Evolutionary conservation across 2,797 vertebrate genomes (phyloP).

Genomic region (Etheostoma perlongum): DNA sequence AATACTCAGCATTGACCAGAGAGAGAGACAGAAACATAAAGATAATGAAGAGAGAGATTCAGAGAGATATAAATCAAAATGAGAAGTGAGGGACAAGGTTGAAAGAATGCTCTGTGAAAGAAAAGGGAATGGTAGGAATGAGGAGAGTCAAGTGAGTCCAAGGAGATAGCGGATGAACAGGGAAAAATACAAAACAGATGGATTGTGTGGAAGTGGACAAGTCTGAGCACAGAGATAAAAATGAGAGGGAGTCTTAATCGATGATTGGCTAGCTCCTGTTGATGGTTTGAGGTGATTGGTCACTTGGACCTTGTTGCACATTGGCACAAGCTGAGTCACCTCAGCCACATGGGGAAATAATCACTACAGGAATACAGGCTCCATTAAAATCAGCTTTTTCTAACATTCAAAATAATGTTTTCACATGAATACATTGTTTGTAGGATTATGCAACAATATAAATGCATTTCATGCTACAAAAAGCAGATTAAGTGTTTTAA

Average conservation of each 20-base stretch:
- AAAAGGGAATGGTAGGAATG: conserved; percentile 20
- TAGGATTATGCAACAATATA: not conserved
- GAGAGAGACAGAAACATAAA: conserved; percentile 24
- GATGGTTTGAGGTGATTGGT: conserved; percentile 59
- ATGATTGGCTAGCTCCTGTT: conserved; percentile 45
- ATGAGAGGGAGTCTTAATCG: not conserved
- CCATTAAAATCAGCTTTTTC: not conserved
- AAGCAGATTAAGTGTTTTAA: not conserved
- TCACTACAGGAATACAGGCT: not conserved
- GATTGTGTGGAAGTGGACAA: conserved; percentile 15
- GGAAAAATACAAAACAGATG: conserved; percentile 60
- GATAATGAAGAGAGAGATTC: conserved; percentile 11
- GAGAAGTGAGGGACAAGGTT: conserved; percentile 41
- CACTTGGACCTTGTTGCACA: conserved; percentile 33
- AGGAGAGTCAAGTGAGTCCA: conserved; percentile 42
- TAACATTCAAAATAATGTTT: too few species aligned
- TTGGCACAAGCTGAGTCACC: conserved; percentile 60
- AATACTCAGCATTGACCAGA: conserved; percentile 67
- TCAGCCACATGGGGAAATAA: not conserved
- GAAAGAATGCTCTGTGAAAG: conserved; percentile 38
- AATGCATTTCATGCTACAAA: not conserved
- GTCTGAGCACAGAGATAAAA: conserved; percentile 15
- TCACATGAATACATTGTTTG: not conserved
- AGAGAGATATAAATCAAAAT: conserved; percentile 54
- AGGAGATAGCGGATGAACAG: conserved; percentile 10